Evolutionary conservation across 2,113 vertebrate species (phyloP).

Genomic region (Syngnathus floridae): DNA sequence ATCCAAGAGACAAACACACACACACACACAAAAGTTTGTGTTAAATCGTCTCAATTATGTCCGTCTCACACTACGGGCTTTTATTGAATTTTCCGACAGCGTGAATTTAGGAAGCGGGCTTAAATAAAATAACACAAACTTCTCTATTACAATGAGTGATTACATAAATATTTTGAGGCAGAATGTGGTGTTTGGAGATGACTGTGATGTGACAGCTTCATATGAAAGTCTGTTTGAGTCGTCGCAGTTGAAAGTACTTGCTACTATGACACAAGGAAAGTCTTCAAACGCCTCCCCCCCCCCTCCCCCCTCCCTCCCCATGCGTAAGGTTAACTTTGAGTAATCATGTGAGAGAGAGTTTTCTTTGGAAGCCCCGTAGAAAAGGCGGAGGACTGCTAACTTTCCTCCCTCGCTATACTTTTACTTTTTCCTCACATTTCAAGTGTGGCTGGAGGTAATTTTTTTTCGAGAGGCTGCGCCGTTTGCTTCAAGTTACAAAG

Average conservation of each 20-base stretch:
- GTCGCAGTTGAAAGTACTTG: slow-evolving; percentile 62
- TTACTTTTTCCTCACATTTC: slow-evolving; percentile 40
- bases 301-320: slow-evolving; percentile 28
- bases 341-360: slow-evolving; percentile 59
- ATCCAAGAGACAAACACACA: background rate
- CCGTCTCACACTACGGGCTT: background rate
- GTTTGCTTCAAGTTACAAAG: slow-evolving; percentile 1
- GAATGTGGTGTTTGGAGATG: slow-evolving; percentile 45
- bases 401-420: slow-evolving; percentile 49
- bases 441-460: slow-evolving; percentile 29
- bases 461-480: slow-evolving; percentile 2
- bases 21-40: background rate
- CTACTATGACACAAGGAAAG: slow-evolving; percentile 55
- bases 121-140: slow-evolving; percentile 34
- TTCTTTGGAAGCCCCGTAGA: slow-evolving; percentile 55
- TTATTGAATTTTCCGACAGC: background rate
- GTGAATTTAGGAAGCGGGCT: background rate
- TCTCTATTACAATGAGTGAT: slow-evolving; percentile 20
- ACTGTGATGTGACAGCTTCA: slow-evolving; percentile 64
- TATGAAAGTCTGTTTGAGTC: slow-evolving; percentile 66
- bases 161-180: slow-evolving; percentile 46
- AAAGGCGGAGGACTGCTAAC: slow-evolving; percentile 47
- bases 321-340: slow-evolving; percentile 61
- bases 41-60: background rate
- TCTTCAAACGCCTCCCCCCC: slow-evolving; percentile 33